Evolutionary conservation across 2,888 invertebrate genomes (phyloP).

Genomic region (Caenorhabditis sulstoni): DNA sequence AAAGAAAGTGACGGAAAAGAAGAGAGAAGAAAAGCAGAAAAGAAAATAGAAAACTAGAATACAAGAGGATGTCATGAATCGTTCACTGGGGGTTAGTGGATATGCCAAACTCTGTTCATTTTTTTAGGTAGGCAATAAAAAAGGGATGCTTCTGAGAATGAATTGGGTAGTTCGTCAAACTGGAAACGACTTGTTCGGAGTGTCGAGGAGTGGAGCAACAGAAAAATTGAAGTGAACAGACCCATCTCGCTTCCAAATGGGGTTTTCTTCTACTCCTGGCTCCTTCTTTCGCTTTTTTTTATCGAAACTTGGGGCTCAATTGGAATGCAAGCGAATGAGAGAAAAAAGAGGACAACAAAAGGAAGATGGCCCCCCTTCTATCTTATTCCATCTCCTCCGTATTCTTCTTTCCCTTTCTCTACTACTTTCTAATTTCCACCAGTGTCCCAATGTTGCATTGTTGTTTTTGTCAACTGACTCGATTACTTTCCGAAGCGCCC

Average conservation of each 20-base stretch:
- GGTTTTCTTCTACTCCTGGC: background rate
- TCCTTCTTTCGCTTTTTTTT: conserved; percentile 17
- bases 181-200: too few relatives aligned
- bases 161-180: too few relatives aligned
- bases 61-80: too few relatives aligned
- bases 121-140: too few relatives aligned
- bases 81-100: too few relatives aligned
- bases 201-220: too few relatives aligned
- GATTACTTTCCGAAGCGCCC: conserved; percentile 1
- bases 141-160: too few relatives aligned
- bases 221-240: background rate
- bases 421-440: conserved; percentile 19
- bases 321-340: background rate
- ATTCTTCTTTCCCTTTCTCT: too few relatives aligned
- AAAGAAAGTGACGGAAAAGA: too few relatives aligned
- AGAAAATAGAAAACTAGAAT: too few relatives aligned
- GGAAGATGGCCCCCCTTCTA: background rate
- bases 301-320: conserved; percentile 25
- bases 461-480: conserved; percentile 2
- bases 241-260: conserved; percentile 24
- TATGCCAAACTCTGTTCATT: too few relatives aligned
- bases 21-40: too few relatives aligned
- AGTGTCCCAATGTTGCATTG: conserved; percentile 22
- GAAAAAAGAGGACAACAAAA: conserved; percentile 1
- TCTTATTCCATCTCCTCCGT: conserved; percentile 19